Base-by-base conservation (phyloP, 37 sponge, comb jelly and placozoan species). In the Dysidea cf. avara region DNA sequence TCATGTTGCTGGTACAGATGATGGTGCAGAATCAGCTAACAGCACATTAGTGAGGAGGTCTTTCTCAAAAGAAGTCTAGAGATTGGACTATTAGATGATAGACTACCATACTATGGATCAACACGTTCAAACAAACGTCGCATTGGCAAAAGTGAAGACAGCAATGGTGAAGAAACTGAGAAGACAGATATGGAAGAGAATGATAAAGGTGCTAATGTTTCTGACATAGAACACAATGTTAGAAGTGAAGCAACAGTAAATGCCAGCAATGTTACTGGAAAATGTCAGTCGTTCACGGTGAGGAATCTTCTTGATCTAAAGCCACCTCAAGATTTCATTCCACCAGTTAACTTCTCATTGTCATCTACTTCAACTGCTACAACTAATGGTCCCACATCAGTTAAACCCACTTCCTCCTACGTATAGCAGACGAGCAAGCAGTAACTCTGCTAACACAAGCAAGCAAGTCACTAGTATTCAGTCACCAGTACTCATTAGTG, bases 51-150 rank as follows among this genome's bases (percentile, higher is more conserved):
- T 6, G 28, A 66, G 9, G 40, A 43, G 29, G 70, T 80, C 33
- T 40, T 56, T 22, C 64, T 43, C 7, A 57, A 86, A 31, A 59
- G 90, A 13, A 84, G 85, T 25, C 51, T 89, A 53, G 85, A 86
- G 0, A 38, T 81, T 22, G 40, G 64, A 17, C 81, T 76, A 13
- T 71, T 65, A 9, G 64, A 49, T 16, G 61, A 21, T 14, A 86
- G 85, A 3, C 30, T 84, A n/a, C 81, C 76, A 0, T 87, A 87
- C 71, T 87, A n/a, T n/a, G n/a, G n/a, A n/a, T n/a, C n/a, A n/a
- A n/a, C n/a, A n/a, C n/a, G n/a, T n/a, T 18, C 17, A 50, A n/a
- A 16, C 30, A 7, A 0, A 30, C 31, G 22, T 11, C 12, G 59
- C 28, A 11, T 12, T 9, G 16, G 38, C 36, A 1, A 11, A 43